Conservation (phyloP, 92 coral and sea anemone species). For the Umimayanthus chanpuru region DNA sequence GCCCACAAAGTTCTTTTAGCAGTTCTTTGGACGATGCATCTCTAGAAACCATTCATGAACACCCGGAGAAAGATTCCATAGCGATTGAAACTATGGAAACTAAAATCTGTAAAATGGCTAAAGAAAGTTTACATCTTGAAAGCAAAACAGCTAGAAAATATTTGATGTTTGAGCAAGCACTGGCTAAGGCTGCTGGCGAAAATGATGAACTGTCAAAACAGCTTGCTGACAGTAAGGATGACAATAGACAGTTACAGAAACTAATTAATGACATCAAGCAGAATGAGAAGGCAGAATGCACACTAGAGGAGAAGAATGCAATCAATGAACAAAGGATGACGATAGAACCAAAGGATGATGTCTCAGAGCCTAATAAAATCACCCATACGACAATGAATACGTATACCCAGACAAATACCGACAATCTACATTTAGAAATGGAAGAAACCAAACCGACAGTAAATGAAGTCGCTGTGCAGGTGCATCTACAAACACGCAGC, state of each 20-base stretch:
- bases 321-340: not conserved
- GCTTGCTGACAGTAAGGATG: constrained; percentile 60
- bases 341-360: not conserved
- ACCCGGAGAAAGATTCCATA: not conserved
- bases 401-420: not conserved
- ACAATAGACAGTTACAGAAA: constrained; percentile 47
- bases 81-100: constrained; percentile 10
- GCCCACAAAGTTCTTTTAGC: not conserved
- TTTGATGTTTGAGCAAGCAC: constrained; percentile 64
- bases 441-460: not conserved
- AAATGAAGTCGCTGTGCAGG: not conserved
- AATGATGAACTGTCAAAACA: constrained; percentile 56
- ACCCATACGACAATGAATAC: not conserved
- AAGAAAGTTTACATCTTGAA: constrained; percentile 75
- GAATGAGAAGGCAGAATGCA: not conserved
- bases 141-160: constrained; percentile 66
- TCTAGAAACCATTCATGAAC: not conserved
- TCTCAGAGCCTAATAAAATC: not conserved
- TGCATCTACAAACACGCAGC: not conserved
- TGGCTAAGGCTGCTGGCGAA: constrained; percentile 59
- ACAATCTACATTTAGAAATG: not conserved
- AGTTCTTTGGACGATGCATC: constrained; percentile 1
- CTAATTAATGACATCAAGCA: constrained; percentile 59
- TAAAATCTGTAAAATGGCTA: constrained; percentile 63
- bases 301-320: not conserved